Base-by-base conservation (phyloP, 1,140 invertebrate genomes). In the Sipha flava region DNA sequence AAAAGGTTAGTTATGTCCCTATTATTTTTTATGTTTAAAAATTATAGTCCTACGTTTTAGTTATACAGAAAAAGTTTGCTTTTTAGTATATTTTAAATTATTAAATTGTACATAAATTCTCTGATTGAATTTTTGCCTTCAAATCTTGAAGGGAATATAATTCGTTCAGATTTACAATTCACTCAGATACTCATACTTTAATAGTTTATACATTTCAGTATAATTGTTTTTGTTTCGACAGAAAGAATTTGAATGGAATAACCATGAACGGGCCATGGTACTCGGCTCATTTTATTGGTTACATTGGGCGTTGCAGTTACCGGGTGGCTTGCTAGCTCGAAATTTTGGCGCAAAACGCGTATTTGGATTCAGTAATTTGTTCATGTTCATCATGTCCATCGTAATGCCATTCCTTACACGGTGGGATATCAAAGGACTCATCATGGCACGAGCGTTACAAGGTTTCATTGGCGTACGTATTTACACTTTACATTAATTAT, bases 241-340 rank as follows among this genome's bases (percentile, higher is more conserved):
- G 80, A 62, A 21, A 66, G 72, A 72, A 5, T 92, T 90, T 80
- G 80, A 85, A 5, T 94, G 92, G 93, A 88, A 89, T 82, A 90
- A 90, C 70, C 87, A 89, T 52, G 86, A 90, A 52, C 92, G 93
- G 85, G 89, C 89, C 43, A 80, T 90, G n/a, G 87, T 91, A 2
- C 84, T 94, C 26, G 91, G 92, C 0, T 88, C 90, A 0, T 94
- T 92, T 83, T 94, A 91, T 83, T 92, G 91, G 90, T 84, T 92
- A 1, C 92, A 93, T 81, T 92, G 92, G 88, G 12, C 89, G 0
- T 88, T 89, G 0, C 92, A 94, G 85, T 85, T 95, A 9, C 92
- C 93, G 0, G 93, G 92, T 4, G 92, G 92, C 9, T 84, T 92
- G 37, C 81, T 93, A 18, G 91, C 91, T 0, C 87, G 90, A 72